phyloP scores from a whole-genome alignment of 2,113 vertebrate species.

The rabbit (Oryctolagus cuniculus) region DNA sequence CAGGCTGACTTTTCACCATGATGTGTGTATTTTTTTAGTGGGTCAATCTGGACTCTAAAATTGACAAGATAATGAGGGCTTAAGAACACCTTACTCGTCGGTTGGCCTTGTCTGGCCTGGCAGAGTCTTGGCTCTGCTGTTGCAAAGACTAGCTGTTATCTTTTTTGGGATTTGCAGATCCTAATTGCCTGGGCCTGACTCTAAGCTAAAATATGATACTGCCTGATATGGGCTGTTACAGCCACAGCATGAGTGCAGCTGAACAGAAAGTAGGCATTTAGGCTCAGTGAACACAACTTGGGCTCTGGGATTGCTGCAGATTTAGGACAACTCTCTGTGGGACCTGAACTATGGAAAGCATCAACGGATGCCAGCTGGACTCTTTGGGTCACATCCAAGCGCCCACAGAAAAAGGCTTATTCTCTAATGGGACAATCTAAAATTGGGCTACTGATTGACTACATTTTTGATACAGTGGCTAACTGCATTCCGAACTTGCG shows the following conservation, averaged over 20 bases:
- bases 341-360: slow-evolving; percentile 64
- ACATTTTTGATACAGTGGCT: slow-evolving; percentile 26
- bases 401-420: slow-evolving; percentile 23
- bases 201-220: slow-evolving; percentile 51
- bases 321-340: slow-evolving; percentile 61
- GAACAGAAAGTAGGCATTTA: slow-evolving; percentile 41
- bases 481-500: background rate
- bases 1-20: slow-evolving; percentile 4
- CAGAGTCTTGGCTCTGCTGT: slow-evolving; percentile 8
- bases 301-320: slow-evolving; percentile 5
- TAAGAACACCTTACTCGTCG: slow-evolving; percentile 30
- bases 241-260: background rate
- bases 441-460: slow-evolving; percentile 45
- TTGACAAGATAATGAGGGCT: slow-evolving; percentile 17
- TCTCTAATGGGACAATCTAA: slow-evolving; percentile 56
- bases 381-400: slow-evolving; percentile 60
- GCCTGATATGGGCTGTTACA: slow-evolving; percentile 4
- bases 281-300: slow-evolving; percentile 36
- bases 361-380: slow-evolving; percentile 24
- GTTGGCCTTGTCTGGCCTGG: background rate
- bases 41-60: slow-evolving; percentile 23
- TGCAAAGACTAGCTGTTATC: slow-evolving; percentile 1
- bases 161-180: slow-evolving; percentile 23
- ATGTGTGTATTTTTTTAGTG: slow-evolving; percentile 4
- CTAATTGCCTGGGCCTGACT: slow-evolving; percentile 29